A percentile compares a stretch with the other conserved stretches of the same genome.
phyloP scores from a whole-genome alignment of 1,140 invertebrate genomes.

The Anastrepha ludens region DNA sequence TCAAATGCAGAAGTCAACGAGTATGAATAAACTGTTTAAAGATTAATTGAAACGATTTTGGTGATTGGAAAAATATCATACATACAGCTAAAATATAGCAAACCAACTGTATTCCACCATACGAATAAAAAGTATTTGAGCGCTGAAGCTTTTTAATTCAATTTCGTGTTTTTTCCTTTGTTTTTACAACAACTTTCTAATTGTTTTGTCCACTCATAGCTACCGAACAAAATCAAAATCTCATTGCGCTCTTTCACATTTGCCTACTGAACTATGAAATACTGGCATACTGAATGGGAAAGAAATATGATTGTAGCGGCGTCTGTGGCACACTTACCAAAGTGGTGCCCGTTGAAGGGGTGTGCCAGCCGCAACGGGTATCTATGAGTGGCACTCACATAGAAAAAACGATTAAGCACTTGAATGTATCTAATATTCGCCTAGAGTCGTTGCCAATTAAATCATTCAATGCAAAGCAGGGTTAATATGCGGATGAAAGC shows the following conservation, averaged over 20 bases:
- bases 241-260: conserved; percentile 49
- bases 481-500: background rate
- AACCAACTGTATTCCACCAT: background rate
- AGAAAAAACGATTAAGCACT: conserved; percentile 50
- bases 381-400: conserved; percentile 52
- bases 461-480: conserved; percentile 29
- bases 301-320: conserved; percentile 28
- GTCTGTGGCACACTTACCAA: conserved; percentile 46
- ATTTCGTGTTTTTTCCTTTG: background rate
- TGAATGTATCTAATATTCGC: conserved; percentile 47
- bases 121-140: background rate
- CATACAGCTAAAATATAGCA: background rate
- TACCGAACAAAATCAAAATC: conserved; percentile 5
- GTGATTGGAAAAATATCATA: background rate
- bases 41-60: conserved; percentile 37
- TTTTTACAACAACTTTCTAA: background rate
- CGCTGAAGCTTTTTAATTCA: background rate
- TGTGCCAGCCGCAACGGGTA: background rate
- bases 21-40: background rate
- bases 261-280: conserved; percentile 48
- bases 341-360: background rate
- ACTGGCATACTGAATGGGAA: conserved; percentile 15
- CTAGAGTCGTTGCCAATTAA: conserved; percentile 30
- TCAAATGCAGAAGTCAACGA: background rate
- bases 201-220: background rate